Evolutionary conservation across 37 sponge, comb jelly and placozoan genomes (phyloP).

Genomic region (Aplysina aerophoba): DNA sequence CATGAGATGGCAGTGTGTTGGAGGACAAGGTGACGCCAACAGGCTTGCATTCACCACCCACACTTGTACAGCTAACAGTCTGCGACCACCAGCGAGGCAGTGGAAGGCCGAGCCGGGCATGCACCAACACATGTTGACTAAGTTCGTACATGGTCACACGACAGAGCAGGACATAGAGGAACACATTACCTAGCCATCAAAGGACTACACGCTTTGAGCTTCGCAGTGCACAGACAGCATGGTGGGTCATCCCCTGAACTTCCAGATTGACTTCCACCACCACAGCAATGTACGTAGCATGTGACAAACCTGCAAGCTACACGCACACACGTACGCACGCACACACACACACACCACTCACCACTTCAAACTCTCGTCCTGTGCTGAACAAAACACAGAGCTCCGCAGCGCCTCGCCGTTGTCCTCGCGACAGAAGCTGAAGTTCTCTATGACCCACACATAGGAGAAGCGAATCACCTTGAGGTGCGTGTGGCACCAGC

Average conservation of each 20-base stretch:
- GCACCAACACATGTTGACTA: too few relatives aligned
- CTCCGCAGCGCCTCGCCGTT: conserved; percentile 96
- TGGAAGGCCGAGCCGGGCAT: too few relatives aligned
- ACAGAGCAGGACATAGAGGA: neutral
- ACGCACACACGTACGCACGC: conserved; percentile 6
- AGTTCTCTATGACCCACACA: conserved; percentile 99
- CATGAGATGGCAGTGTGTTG: too few relatives aligned
- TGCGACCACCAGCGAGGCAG: too few relatives aligned
- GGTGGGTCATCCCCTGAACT: too few relatives aligned
- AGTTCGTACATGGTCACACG: neutral
- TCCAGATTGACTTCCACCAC: too few relatives aligned
- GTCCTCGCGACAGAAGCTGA: conserved; percentile 96
- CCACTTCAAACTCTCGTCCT: conserved; percentile 93
- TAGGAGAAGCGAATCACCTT: conserved; percentile 92
- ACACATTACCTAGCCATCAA: neutral
- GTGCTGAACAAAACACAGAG: conserved; percentile 88
- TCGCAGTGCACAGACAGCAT: too few relatives aligned
- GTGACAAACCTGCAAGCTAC: neutral
- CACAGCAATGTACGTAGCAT: neutral
- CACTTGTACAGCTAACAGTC: too few relatives aligned
- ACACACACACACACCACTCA: conserved; percentile 25
- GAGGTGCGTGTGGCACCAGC: conserved; percentile 96
- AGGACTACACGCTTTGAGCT: neutral
- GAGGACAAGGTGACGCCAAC: too few relatives aligned
- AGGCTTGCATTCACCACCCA: too few relatives aligned